Percentiles rank a stretch among this genome's conserved stretches.
These are phyloP conservation scores for Bryconaethiops microstoma DNA, from an alignment of 2,797 vertebrate species.

Conservation along the genomic window DNA sequence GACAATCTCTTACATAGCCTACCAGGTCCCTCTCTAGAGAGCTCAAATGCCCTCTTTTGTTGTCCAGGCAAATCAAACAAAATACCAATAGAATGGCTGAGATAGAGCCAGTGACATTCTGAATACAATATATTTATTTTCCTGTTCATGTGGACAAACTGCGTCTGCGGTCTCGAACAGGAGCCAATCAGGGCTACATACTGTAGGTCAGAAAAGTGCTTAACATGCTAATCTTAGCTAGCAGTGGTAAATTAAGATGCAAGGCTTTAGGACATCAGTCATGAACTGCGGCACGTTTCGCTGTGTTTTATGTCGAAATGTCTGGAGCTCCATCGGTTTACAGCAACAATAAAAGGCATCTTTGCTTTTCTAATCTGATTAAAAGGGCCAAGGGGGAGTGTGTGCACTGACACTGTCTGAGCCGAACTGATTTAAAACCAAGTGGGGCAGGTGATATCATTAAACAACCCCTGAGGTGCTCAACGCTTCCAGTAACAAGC, in stretches of 20 bases:
- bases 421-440: slow-evolving; percentile 56
- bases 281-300: slow-evolving; percentile 31
- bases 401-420: slow-evolving; percentile 31
- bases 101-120: neutral
- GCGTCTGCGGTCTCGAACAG: neutral
- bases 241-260: slow-evolving; percentile 16
- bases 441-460: slow-evolving; percentile 52
- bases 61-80: neutral
- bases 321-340: slow-evolving; percentile 30
- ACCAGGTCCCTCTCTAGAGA: neutral
- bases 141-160: neutral
- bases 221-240: neutral
- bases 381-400: slow-evolving; percentile 46
- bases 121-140: neutral
- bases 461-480: slow-evolving; percentile 43
- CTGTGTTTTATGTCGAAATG: slow-evolving; percentile 48
- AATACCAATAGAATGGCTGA: neutral
- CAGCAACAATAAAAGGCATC: slow-evolving; percentile 52
- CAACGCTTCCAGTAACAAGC: slow-evolving; percentile 45
- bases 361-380: slow-evolving; percentile 57
- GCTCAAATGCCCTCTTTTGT: neutral
- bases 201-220: slow-evolving; percentile 5
- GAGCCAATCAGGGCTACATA: neutral
- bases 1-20: slow-evolving; percentile 1
- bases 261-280: slow-evolving; percentile 7